These are phyloP conservation scores for Triplophysa bombifrons DNA, from an alignment of 2,797 vertebrate species.

Conservation along the genomic window DNA sequence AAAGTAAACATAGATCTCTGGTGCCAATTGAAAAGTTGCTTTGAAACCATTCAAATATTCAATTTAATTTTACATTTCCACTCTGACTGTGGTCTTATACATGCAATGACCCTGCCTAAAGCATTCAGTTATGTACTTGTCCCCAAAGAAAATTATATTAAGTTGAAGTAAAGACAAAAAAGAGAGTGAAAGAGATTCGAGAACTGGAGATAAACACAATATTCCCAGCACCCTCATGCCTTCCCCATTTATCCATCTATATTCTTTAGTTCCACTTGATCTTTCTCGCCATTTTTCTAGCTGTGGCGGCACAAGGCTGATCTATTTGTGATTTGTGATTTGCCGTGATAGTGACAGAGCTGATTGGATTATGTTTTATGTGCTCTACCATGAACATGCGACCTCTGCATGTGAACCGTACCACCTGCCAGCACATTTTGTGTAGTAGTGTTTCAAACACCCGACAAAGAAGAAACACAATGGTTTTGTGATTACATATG, in stretches of 20 bases:
- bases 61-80: not conserved
- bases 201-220: too few relatives aligned
- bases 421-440: slow-evolving; percentile 6
- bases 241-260: too few relatives aligned
- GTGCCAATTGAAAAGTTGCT: not conserved
- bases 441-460: not conserved
- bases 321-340: slow-evolving; percentile 32
- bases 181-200: not conserved
- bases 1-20: too few relatives aligned
- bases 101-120: not conserved
- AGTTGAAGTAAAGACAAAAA: not conserved
- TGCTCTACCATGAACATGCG: slow-evolving; percentile 32
- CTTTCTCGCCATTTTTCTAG: not conserved
- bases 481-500: not conserved
- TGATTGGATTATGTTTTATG: slow-evolving; percentile 59
- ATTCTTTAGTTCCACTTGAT: too few relatives aligned
- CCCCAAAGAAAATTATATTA: not conserved
- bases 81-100: not conserved
- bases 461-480: not conserved
- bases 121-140: not conserved
- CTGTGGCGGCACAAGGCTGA: not conserved
- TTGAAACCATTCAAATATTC: not conserved
- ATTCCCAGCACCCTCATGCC: too few relatives aligned
- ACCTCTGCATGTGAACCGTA: slow-evolving; percentile 13
- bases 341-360: slow-evolving; percentile 24